Conservation (phyloP, 2,113 vertebrate species). For the Cisticola juncidis region DNA sequence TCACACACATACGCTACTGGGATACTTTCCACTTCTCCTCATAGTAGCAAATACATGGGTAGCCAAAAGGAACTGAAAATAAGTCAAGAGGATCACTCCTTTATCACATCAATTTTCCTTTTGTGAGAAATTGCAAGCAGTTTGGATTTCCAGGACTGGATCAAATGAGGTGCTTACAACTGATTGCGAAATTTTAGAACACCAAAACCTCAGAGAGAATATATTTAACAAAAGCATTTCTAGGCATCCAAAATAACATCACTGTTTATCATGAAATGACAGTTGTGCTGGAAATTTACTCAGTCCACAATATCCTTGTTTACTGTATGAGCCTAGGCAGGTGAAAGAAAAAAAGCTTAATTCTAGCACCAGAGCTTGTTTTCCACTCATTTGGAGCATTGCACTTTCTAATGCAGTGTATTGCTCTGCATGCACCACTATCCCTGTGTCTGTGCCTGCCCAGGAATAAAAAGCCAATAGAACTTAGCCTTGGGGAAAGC, state of each 20-base stretch:
- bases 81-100: background rate
- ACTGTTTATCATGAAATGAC: background rate
- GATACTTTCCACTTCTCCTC: background rate
- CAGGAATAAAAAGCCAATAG: background rate
- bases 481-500: background rate
- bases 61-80: background rate
- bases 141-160: background rate
- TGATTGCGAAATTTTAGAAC: fast-evolving
- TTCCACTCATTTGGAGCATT: background rate
- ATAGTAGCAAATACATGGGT: background rate
- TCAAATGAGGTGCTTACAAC: background rate
- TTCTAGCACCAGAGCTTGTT: background rate
- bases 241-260: background rate
- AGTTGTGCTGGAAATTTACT: background rate
- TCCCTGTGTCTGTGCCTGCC: background rate
- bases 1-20: background rate
- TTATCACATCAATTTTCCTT: background rate
- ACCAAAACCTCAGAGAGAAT: background rate
- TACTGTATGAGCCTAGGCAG: background rate
- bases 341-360: background rate
- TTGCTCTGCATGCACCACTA: background rate
- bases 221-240: background rate
- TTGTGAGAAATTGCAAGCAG: background rate
- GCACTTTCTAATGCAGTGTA: background rate
- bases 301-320: background rate